These are phyloP conservation scores for Homalodisca vitripennis DNA, from an alignment of 1,140 invertebrate genomes.

Conservation along the genomic window DNA sequence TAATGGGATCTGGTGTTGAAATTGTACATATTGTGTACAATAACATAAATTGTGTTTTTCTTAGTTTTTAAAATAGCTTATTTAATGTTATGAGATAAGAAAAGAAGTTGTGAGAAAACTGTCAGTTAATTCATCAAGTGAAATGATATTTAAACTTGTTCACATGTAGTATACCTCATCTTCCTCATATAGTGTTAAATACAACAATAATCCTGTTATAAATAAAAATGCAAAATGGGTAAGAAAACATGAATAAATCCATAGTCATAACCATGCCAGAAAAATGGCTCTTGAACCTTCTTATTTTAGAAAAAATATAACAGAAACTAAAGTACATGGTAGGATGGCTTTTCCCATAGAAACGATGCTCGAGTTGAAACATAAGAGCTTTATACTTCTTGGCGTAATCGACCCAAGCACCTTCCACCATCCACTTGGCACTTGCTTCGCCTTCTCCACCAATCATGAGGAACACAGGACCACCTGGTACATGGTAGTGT, in stretches of 20 bases:
- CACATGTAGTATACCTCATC: not conserved
- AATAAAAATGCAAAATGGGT: not conserved
- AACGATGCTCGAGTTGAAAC: constrained; percentile 87
- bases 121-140: too few relatives aligned
- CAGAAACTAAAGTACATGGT: constrained; percentile 62
- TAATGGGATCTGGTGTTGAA: too few relatives aligned
- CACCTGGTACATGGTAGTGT: constrained; percentile 61
- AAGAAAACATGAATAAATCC: not conserved
- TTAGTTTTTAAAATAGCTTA: too few relatives aligned
- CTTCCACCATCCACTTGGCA: constrained; percentile 56
- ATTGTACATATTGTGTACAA: too few relatives aligned
- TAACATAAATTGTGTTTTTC: too few relatives aligned
- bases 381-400: constrained; percentile 74
- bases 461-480: constrained; percentile 87
- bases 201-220: not conserved
- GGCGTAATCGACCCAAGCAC: constrained; percentile 75
- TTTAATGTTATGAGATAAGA: too few relatives aligned
- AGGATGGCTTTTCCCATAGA: constrained; percentile 89
- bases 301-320: not conserved
- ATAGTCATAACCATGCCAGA: not conserved
- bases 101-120: too few relatives aligned
- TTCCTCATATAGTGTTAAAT: not conserved
- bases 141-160: not conserved
- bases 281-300: not conserved
- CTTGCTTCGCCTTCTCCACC: constrained; percentile 74